These are phyloP conservation scores for Nylanderia fulva DNA, from an alignment of 1,140 invertebrate species.

Conservation along the genomic window DNA sequence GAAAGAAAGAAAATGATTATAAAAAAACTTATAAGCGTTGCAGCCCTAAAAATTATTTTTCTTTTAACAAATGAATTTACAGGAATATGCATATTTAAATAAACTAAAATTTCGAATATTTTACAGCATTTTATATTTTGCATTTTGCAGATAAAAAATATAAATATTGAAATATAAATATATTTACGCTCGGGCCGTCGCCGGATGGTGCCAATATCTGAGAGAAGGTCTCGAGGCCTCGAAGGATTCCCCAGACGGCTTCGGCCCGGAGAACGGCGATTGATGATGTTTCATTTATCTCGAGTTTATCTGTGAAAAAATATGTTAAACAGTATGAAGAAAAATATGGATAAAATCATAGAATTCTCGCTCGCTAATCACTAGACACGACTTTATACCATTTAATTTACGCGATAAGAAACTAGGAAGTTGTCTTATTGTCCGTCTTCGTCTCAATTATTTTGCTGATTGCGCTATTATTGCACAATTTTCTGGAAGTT, in stretches of 20 bases:
- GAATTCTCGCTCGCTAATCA: slow-evolving; percentile 19
- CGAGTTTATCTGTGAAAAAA: slow-evolving; percentile 80
- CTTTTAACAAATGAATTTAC: neutral
- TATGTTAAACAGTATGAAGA: slow-evolving; percentile 5
- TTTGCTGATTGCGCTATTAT: slow-evolving; percentile 12
- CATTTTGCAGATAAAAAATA: neutral
- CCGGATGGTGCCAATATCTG: slow-evolving; percentile 88
- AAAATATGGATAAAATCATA: slow-evolving; percentile 13
- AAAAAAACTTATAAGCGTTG: neutral
- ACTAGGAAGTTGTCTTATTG: slow-evolving; percentile 70
- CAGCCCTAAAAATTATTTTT: slow-evolving; percentile 8
- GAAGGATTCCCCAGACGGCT: slow-evolving; percentile 91
- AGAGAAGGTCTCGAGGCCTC: slow-evolving; percentile 93
- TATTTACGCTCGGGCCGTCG: slow-evolving; percentile 83
- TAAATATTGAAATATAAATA: slow-evolving; percentile 57
- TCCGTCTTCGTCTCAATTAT: slow-evolving; percentile 32
- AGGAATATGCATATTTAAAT: too few species aligned
- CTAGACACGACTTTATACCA: neutral
- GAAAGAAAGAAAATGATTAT: neutral
- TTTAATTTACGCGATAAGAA: slow-evolving; percentile 64
- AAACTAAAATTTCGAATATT: neutral
- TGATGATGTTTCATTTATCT: slow-evolving; percentile 72
- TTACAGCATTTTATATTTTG: neutral
- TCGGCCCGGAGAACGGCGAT: slow-evolving; percentile 81
- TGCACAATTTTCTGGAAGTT: slow-evolving; percentile 22